phyloP scores from a whole-genome alignment of 1,140 invertebrate genomes.

The Ips nitidus region DNA sequence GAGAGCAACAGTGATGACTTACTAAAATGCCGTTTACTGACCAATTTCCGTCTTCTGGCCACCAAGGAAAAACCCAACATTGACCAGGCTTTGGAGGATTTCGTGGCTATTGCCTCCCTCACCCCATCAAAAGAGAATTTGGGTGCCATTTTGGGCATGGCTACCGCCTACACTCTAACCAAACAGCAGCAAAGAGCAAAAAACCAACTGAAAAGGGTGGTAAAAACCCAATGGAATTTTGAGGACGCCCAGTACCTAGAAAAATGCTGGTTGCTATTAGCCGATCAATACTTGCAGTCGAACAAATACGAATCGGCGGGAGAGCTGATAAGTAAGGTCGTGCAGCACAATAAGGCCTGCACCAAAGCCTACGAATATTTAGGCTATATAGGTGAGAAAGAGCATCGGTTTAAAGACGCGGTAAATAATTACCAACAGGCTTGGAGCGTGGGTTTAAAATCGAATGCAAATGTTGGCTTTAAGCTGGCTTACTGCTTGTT shows the following conservation, averaged over 20 bases:
- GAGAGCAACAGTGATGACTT: conserved; percentile 61
- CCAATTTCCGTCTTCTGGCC: conserved; percentile 82
- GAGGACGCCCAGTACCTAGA: conserved; percentile 96
- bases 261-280: conserved; percentile 88
- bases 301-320: conserved; percentile 85
- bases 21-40: conserved; percentile 70
- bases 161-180: conserved; percentile 81
- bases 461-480: conserved; percentile 84
- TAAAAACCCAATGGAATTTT: conserved; percentile 86
- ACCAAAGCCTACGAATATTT: conserved; percentile 87
- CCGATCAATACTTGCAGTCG: conserved; percentile 88
- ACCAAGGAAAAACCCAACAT: conserved; percentile 83
- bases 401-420: conserved; percentile 88
- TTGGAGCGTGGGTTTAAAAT: conserved; percentile 79
- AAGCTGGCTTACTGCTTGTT: conserved; percentile 91
- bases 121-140: conserved; percentile 74
- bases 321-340: conserved; percentile 76
- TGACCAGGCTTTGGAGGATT: conserved; percentile 80
- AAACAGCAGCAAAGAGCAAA: conserved; percentile 89
- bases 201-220: conserved; percentile 88
- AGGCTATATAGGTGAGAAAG: conserved; percentile 88
- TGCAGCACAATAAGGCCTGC: conserved; percentile 89
- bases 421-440: conserved; percentile 80
- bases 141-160: conserved; percentile 86
- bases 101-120: conserved; percentile 73